Percentiles rank a stretch among this genome's conserved stretches.
Evolutionary conservation across 2,113 vertebrate genomes (phyloP).

Genomic region (Fregata magnificens): DNA sequence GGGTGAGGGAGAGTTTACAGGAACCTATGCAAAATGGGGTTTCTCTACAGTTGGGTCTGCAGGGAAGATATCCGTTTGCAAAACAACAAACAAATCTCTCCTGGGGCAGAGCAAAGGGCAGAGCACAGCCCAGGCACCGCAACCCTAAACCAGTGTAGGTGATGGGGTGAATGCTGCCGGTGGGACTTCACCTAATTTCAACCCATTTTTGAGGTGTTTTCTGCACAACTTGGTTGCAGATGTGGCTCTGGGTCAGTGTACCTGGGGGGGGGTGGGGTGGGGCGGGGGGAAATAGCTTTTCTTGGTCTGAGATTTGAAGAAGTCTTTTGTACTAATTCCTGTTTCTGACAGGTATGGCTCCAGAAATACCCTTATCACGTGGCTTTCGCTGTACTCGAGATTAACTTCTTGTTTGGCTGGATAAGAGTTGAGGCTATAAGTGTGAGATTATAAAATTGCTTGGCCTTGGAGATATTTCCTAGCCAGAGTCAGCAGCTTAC

Average conservation of each 20-base stretch:
- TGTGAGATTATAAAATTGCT: neutral
- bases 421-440: neutral
- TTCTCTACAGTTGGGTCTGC: neutral
- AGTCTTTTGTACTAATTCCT: neutral
- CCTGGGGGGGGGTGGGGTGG: neutral
- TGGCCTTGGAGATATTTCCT: neutral
- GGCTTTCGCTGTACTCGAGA: neutral
- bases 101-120: neutral
- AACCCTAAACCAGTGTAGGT: accelerated
- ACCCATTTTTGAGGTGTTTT: neutral
- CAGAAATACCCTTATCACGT: neutral
- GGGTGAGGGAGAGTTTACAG: neutral
- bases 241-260: accelerated
- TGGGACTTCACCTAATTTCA: neutral
- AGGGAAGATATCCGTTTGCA: neutral
- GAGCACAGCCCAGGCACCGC: neutral
- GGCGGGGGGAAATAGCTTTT: neutral
- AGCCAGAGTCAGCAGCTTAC: neutral
- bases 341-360: neutral
- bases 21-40: neutral
- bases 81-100: neutral
- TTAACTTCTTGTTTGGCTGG: neutral
- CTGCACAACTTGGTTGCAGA: no score
- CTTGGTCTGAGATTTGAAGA: neutral
- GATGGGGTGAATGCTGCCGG: neutral